Percentiles rank a stretch among this genome's conserved stretches.
These are phyloP conservation scores for Atrina japonica DNA, from an alignment of 2,888 invertebrate genomes.

Conservation along the genomic window DNA sequence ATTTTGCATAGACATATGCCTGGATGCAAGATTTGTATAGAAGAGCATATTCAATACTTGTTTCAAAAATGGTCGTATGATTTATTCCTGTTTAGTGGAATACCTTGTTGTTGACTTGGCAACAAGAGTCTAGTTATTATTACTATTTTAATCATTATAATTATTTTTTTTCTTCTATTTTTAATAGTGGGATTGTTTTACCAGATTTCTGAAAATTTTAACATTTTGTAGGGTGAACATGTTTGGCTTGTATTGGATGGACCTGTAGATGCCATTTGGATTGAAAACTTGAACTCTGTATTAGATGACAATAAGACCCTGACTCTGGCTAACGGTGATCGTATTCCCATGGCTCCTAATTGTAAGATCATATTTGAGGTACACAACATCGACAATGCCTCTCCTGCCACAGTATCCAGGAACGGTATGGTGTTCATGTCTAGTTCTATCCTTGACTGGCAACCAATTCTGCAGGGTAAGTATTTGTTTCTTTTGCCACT, in stretches of 20 bases:
- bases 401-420: slow-evolving; percentile 81
- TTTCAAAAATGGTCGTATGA: no score
- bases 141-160: not conserved
- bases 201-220: no score
- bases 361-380: slow-evolving; percentile 82
- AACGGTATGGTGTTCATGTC: slow-evolving; percentile 90
- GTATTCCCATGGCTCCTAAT: slow-evolving; percentile 81
- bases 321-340: slow-evolving; percentile 81
- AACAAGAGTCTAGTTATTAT: not conserved
- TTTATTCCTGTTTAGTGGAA: no score
- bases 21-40: no score
- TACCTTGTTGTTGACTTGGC: not conserved
- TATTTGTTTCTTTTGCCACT: no score
- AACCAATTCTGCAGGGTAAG: slow-evolving; percentile 86
- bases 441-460: slow-evolving; percentile 95
- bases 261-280: slow-evolving; percentile 82
- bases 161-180: no score
- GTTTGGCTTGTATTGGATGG: slow-evolving; percentile 81
- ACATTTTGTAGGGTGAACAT: slow-evolving; percentile 78
- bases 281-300: slow-evolving; percentile 82
- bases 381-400: slow-evolving; percentile 82
- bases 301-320: slow-evolving; percentile 82
- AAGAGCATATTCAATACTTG: no score
- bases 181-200: no score
- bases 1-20: no score